Percentiles rank a stretch among this genome's conserved stretches.
phyloP scores from a whole-genome alignment of 2,888 invertebrate genomes.

The Amphipoea oculea region DNA sequence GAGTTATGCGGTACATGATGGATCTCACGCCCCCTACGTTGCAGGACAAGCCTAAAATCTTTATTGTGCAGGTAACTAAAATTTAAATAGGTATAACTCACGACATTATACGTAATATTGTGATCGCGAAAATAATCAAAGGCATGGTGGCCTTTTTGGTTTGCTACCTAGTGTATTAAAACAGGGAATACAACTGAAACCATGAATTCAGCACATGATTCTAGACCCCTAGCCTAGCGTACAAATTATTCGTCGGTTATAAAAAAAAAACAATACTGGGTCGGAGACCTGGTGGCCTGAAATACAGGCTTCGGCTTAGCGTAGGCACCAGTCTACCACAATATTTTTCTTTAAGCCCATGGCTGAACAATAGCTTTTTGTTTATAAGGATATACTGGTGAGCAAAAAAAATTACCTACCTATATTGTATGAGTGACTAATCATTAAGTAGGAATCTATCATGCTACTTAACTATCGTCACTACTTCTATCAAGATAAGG shows the following conservation, averaged over 20 bases:
- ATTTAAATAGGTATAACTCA: background rate
- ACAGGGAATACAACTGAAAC: too few species aligned
- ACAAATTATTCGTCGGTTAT: too few species aligned
- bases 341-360: too few species aligned
- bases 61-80: slow-evolving; percentile 52
- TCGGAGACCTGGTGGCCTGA: too few species aligned
- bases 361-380: too few species aligned
- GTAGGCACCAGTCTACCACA: too few species aligned
- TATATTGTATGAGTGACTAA: background rate
- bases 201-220: too few species aligned
- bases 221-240: too few species aligned
- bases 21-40: slow-evolving; percentile 45
- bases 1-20: slow-evolving; percentile 45
- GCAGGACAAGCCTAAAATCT: slow-evolving; percentile 55
- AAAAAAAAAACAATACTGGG: too few species aligned
- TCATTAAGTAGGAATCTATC: background rate
- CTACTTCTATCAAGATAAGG: slow-evolving; percentile 13
- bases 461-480: background rate
- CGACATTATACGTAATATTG: background rate
- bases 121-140: background rate
- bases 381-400: too few species aligned
- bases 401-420: background rate
- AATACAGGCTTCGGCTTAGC: too few species aligned
- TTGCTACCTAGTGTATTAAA: too few species aligned
- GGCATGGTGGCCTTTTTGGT: background rate